Evolutionary conservation across 2,888 invertebrate species (phyloP), one percentile per base, ranked within the genome.

Genomic region (Brachyptera putata): DNA sequence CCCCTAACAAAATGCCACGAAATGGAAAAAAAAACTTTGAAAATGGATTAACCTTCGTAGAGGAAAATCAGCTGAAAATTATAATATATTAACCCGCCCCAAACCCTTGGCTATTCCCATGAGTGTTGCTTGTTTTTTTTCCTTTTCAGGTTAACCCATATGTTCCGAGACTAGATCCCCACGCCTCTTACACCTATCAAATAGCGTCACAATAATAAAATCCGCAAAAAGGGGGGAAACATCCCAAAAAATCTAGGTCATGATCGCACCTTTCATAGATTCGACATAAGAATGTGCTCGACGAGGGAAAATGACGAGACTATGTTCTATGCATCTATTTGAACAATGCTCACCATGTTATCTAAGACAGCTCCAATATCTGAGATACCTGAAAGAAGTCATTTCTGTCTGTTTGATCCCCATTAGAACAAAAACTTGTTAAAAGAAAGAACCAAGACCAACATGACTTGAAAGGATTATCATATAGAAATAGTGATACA

Each of bases 11-110:
- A 53, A 26, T 26, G 14, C 26, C n/a, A 30, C 24, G n/a, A 49
- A 30, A 3, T 39, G 50, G 36, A 57, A 56, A 60, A 59, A 61
- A 49, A 53, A 36, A 7, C 41, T 49, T 26, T 50, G 50, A 43
- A 43, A 56, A 34, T 43, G 7, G 26, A 34, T 37, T 14, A 57
- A 24, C 36, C 25, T 37, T 25, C 43, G 57, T 30, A 56, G 60
- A 56, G 41, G 59, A 57, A 62, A 60, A 60, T 59, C 60, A 46
- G 56, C 25, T 43, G 50, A 62, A 60, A 62, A 62, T 62, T 56
- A 36, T 56, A 57, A 39, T 26, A 36, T 24, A 46, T 30, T 18
- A 43, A 43, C 43, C 43, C 18, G 11, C 43, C 43, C 43, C 3
- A 43, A 43, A 18, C 39, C 39, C 39, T 43, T 16, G 21, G 43